A percentile compares a stretch with the other conserved stretches of the same genome.
Conservation (phyloP, 2,113 vertebrate genomes). For the Cyprinodon tularosa region DNA sequence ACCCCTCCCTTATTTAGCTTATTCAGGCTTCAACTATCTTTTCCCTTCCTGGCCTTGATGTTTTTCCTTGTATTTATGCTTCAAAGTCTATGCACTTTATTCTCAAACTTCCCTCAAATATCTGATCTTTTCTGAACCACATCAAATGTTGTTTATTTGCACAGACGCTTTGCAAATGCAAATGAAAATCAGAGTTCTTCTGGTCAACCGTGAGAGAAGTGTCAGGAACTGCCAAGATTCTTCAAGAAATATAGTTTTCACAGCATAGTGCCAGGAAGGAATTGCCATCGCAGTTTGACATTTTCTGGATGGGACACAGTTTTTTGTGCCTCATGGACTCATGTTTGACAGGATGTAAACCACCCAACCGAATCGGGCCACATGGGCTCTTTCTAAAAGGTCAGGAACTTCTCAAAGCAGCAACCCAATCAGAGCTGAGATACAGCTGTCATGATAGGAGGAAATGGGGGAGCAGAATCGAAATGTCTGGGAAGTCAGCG, state of each 20-base stretch:
- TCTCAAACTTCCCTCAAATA: slow-evolving; percentile 24
- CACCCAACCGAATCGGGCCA: slow-evolving; percentile 68
- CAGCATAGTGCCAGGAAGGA: slow-evolving; percentile 44
- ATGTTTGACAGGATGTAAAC: slow-evolving; percentile 75
- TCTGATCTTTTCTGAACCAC: slow-evolving; percentile 44
- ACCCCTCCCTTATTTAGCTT: slow-evolving; percentile 12
- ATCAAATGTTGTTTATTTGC: slow-evolving; percentile 56
- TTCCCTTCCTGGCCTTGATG: slow-evolving; percentile 8
- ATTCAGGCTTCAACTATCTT: slow-evolving; percentile 10
- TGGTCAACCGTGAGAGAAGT: slow-evolving; percentile 58
- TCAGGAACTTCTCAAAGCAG: slow-evolving; percentile 59
- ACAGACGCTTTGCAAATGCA: slow-evolving; percentile 57
- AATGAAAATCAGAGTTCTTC: slow-evolving; percentile 63
- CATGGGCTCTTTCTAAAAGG: slow-evolving; percentile 70
- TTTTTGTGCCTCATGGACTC: slow-evolving; percentile 62
- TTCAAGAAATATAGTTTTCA: slow-evolving; percentile 54
- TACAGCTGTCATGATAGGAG: slow-evolving; percentile 57
- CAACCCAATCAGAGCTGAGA: slow-evolving; percentile 60
- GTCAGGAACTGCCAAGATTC: slow-evolving; percentile 63
- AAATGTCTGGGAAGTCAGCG: slow-evolving; percentile 41
- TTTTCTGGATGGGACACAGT: slow-evolving; percentile 55
- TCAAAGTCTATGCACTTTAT: slow-evolving; percentile 11
- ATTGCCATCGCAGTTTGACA: slow-evolving; percentile 67
- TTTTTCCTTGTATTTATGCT: slow-evolving; percentile 11
- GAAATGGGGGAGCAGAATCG: slow-evolving; percentile 28